These are phyloP conservation scores for Squalus acanthias DNA, from an alignment of 2,797 vertebrate genomes.

Conservation along the genomic window DNA sequence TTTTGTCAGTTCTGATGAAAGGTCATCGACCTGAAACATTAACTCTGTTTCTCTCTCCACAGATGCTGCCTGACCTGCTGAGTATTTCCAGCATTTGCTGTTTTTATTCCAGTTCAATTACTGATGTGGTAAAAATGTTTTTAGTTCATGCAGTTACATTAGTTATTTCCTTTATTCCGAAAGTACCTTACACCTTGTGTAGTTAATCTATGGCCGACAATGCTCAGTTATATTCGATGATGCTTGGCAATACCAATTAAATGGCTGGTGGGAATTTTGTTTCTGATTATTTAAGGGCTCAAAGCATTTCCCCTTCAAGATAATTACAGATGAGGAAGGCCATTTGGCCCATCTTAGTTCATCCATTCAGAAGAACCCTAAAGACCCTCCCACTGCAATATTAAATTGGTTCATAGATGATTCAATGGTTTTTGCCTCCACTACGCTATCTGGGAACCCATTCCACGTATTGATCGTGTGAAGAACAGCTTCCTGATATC, in stretches of 20 bases:
- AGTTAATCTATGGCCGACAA: background rate
- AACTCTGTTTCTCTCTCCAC: too few species aligned
- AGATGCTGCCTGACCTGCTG: too few species aligned
- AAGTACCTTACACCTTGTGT: background rate
- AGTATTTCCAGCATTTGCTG: too few species aligned
- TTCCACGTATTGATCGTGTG: too few species aligned
- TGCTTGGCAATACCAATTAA: background rate
- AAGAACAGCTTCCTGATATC: too few species aligned
- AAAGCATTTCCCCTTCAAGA: background rate
- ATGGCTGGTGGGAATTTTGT: background rate
- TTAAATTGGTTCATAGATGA: background rate
- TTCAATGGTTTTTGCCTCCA: background rate
- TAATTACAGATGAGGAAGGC: background rate
- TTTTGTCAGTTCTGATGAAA: too few species aligned
- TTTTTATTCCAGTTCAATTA: background rate
- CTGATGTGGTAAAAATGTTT: background rate
- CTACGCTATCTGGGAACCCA: background rate
- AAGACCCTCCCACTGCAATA: background rate
- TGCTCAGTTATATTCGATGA: background rate
- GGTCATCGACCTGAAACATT: too few species aligned
- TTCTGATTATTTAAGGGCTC: background rate
- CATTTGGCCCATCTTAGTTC: background rate
- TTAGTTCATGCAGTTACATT: background rate
- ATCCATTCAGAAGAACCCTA: background rate
- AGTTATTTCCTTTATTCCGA: background rate